These are phyloP conservation scores for Vulpes lagopus DNA, from an alignment of 2,113 vertebrate genomes.

Conservation along the genomic window DNA sequence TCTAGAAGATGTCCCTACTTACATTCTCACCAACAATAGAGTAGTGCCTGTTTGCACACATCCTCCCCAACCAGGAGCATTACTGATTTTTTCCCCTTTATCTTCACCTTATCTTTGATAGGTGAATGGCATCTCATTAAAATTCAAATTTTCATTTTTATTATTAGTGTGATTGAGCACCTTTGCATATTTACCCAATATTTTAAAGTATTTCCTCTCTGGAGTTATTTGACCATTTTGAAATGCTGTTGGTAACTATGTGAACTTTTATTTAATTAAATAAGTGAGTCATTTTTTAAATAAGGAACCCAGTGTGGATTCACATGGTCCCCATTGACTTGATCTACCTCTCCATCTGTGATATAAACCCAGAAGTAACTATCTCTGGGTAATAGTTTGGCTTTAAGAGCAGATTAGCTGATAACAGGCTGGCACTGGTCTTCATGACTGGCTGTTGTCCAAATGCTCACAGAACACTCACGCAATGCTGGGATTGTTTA, in stretches of 20 bases:
- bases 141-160: constrained; percentile 22
- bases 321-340: neutral
- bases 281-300: constrained; percentile 37
- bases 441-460: neutral
- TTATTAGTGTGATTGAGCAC: neutral
- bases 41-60: neutral
- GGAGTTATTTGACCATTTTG: constrained; percentile 19
- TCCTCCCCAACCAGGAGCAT: neutral
- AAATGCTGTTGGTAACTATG: neutral
- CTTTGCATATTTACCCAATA: neutral
- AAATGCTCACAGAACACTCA: neutral
- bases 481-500: neutral
- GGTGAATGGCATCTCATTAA: neutral
- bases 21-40: neutral
- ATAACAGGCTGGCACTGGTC: neutral
- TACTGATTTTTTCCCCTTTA: neutral
- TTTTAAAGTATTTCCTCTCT: constrained; percentile 1
- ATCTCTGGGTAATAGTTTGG: constrained; percentile 43
- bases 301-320: neutral
- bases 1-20: neutral
- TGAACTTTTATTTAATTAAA: neutral
- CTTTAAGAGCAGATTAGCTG: neutral
- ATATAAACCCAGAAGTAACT: constrained; percentile 8
- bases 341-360: constrained; percentile 29
- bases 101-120: neutral